phyloP scores from a whole-genome alignment of 2,113 vertebrate genomes.

The Haliaeetus leucogaster region DNA sequence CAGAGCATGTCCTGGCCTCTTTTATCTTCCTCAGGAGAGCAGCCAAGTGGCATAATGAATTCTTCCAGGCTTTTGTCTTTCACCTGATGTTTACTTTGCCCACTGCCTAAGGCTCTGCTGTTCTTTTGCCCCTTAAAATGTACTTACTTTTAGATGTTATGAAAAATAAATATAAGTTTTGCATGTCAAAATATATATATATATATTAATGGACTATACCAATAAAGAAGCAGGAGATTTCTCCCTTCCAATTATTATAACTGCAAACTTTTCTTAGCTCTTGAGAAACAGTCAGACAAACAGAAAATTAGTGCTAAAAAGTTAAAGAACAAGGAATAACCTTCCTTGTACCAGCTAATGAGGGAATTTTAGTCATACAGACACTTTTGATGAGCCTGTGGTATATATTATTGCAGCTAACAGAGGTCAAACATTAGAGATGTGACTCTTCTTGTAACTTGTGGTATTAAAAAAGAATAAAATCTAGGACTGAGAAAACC shows the following conservation, averaged over 20 bases:
- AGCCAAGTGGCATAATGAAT: constrained; percentile 73
- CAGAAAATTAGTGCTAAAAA: background rate
- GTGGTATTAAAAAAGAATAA: background rate
- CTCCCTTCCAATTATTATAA: background rate
- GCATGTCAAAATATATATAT: background rate
- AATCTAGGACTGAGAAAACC: background rate
- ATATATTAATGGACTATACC: background rate
- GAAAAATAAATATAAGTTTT: constrained; percentile 13
- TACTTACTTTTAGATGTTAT: constrained; percentile 16
- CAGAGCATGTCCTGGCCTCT: constrained; percentile 69
- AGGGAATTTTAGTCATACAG: constrained; percentile 15
- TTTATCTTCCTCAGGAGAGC: constrained; percentile 73
- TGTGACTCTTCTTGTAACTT: background rate
- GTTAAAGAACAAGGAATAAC: background rate
- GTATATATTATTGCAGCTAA: constrained; percentile 1
- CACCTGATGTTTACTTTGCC: constrained; percentile 67
- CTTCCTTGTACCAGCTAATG: background rate
- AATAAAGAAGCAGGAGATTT: background rate
- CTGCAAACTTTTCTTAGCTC: background rate
- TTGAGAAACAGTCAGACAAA: background rate
- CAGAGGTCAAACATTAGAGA: background rate
- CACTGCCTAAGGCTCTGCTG: constrained; percentile 2
- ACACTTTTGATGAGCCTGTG: background rate
- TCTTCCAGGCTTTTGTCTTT: constrained; percentile 71
- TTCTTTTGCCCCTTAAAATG: constrained; percentile 34